phyloP scores from a whole-genome alignment of 1,140 invertebrate species.

The Brachionus paranguensis region DNA sequence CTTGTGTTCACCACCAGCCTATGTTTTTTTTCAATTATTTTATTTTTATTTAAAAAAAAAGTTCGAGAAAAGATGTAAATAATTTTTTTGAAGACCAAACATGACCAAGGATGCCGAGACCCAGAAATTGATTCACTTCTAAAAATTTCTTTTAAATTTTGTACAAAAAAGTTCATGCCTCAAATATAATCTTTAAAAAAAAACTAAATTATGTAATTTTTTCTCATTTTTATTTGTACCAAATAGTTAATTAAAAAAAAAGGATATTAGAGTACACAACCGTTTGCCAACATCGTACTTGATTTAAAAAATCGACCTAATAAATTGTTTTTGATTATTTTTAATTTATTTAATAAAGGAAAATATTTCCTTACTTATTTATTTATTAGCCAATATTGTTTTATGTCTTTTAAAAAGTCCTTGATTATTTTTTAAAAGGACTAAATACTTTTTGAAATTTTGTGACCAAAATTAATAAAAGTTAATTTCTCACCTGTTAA shows the following conservation, averaged over 20 bases:
- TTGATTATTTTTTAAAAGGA: no score
- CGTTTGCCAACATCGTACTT: background rate
- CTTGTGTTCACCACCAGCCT: background rate
- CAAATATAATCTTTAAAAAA: background rate
- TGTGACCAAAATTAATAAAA: no score
- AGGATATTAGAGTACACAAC: background rate
- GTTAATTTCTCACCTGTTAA: no score
- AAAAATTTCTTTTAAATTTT: background rate
- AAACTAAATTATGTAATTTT: background rate
- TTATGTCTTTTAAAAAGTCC: background rate
- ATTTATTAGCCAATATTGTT: background rate
- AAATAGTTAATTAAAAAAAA: background rate
- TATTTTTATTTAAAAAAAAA: background rate
- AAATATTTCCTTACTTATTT: background rate
- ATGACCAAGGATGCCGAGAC: background rate
- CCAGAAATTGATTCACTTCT: background rate
- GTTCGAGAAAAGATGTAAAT: background rate
- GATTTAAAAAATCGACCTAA: background rate
- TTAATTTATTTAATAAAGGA: constrained; percentile 3
- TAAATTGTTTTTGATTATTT: background rate
- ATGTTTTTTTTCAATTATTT: background rate
- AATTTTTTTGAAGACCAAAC: background rate
- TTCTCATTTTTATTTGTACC: background rate
- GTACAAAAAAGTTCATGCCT: background rate
- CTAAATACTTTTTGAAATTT: no score